Conservation (phyloP, 2,797 vertebrate genomes). For the Pristis pectinata region DNA sequence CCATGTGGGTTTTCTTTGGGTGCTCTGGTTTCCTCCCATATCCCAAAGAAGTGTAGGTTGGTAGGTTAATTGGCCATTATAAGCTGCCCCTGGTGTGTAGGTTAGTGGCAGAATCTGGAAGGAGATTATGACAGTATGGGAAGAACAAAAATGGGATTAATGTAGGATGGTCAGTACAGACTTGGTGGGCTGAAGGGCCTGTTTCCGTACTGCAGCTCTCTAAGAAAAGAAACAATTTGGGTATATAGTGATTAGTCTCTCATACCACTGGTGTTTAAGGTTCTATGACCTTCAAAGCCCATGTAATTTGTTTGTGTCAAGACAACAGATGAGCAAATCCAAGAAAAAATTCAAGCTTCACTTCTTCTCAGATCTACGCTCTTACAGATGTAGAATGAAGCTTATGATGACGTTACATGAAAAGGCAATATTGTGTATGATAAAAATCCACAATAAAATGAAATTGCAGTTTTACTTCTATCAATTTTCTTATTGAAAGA, state of each 20-base stretch:
- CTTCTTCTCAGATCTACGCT: background rate
- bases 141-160: too few species aligned
- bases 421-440: background rate
- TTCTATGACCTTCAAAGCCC: background rate
- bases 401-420: background rate
- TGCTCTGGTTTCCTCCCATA: too few species aligned
- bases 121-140: too few species aligned
- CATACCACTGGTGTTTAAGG: background rate
- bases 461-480: background rate
- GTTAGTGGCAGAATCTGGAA: too few species aligned
- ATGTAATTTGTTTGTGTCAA: background rate
- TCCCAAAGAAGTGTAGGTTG: too few species aligned
- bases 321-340: background rate
- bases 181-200: too few species aligned
- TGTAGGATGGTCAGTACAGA: too few species aligned
- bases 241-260: background rate
- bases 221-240: background rate
- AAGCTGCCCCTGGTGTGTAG: too few species aligned
- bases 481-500: background rate
- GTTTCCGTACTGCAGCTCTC: too few species aligned
- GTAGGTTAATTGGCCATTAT: too few species aligned
- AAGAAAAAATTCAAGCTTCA: background rate
- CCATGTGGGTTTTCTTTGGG: too few species aligned
- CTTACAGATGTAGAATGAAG: background rate
- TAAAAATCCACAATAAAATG: background rate